Evolutionary conservation across 2,113 vertebrate species (phyloP), one percentile per base, ranked within the genome.

Genomic region (Siniperca knerii): DNA sequence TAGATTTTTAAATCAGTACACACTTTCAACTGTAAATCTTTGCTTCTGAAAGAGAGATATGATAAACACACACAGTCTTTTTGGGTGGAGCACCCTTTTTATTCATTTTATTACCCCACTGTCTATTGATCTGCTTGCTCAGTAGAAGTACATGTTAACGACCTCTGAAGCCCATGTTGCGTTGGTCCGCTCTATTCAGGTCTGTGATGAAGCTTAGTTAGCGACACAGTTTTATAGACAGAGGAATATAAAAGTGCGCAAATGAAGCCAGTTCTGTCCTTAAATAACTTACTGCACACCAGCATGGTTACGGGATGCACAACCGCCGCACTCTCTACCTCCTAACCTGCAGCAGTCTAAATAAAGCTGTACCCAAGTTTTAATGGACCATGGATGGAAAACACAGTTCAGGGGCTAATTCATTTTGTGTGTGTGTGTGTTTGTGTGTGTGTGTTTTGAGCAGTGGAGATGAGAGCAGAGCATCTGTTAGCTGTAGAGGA

Each of bases 331-430:
- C 48, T 75, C 68, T 55, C 67, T 83, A 58, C 83, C 70, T 87
- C 48, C 44, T 7, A 67, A 88, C 79, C 79, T 82, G 81, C 72
- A 46, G 82, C 75, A 15, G 77, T 86, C 85, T 88, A 81, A 85
- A 87, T 82, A 84, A 87, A 90, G 87, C 87, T 73, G 64, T 44
- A 20, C 33, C 37, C 35, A 61, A 70, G 79, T 92, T 90, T 83
- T 88, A 90, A 91, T 92, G 89, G 80, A 71, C 66, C 81, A 35
- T 86, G 87, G 87, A 87, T 86, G 87, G 88, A 88, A 85, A 90
- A 82, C 74, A 60, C 67, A 76, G 89, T 82, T 88, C 83, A 83
- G 77, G 79, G 82, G 74, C 68, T 90, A 89, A 90, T 91, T 89
- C 61, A 69, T 80, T 87, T 79, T 81, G 74, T 61, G 52, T 81